Base-by-base conservation (phyloP, 1,140 invertebrate species). In the Neodiprion lecontei region DNA sequence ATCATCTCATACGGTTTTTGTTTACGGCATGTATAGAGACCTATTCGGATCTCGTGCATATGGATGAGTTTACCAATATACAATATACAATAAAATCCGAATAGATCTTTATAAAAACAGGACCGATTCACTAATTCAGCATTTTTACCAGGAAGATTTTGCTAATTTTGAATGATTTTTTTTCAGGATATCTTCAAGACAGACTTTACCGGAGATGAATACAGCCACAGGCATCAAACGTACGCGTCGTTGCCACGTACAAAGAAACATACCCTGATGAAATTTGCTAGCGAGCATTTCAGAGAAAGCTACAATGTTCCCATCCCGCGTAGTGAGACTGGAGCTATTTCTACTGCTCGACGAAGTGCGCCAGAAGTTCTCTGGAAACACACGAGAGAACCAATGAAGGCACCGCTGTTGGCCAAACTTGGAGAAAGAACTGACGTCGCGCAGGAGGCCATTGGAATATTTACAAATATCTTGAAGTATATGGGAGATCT, bases 401-500 rank as follows among this genome's bases (percentile, higher is more conserved):
- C 95, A 1, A 88, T 99, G 7, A 94, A 94, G 81, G 92, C 94
- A 78, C 96, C 97, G 0, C 87, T 98, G n/a, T 88, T 98, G 10
- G 94, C 95, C 81, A 96, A 96, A 85, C 83, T 98, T 7, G 83
- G 93, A 70, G 91, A 92, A 69, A 93, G 96, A 81, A 93, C 95
- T 75, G 93, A 94, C 73, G 87, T 95, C 9, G 91, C 91, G 48
- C 93, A 95, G 82, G 92, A 94, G 82, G 94, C 96, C 1, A 89
- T 94, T 78, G 90, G 91, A 70, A 91, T 93, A 69, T 97, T 95
- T 87, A 91, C 92, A 80, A 93, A 92, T 81, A 95, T 96, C 81
- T 88, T 98, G n/a, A 97, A 96, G 88, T 98, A 98, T 84, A 98
- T 98, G 96, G 97, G 96, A 48, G 97, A 98, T 85, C 91, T 97